Conservation (phyloP, 2,113 vertebrate genomes). For the Gymnogyps californianus region DNA sequence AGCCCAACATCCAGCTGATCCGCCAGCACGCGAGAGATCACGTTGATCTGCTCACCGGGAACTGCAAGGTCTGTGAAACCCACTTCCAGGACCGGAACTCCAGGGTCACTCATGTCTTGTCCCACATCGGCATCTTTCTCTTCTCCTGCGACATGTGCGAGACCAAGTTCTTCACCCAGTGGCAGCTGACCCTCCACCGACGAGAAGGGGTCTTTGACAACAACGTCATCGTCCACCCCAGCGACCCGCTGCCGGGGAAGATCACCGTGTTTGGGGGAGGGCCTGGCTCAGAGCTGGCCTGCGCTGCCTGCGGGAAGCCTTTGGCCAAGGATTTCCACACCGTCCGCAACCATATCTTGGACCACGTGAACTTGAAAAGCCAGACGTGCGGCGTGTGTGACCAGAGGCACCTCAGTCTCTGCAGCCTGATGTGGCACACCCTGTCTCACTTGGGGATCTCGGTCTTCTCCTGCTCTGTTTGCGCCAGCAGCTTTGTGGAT, state of each 20-base stretch:
- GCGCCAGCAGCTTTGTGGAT: constrained; percentile 88
- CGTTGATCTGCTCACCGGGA: constrained; percentile 80
- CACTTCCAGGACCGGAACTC: constrained; percentile 85
- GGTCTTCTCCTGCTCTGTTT: constrained; percentile 89
- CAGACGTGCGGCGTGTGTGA: constrained; percentile 86
- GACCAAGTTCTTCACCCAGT: constrained; percentile 88
- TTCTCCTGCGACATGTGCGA: constrained; percentile 95
- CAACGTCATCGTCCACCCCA: constrained; percentile 78
- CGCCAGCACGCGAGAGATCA: constrained; percentile 85
- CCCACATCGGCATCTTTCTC: constrained; percentile 90
- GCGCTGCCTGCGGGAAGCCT: constrained; percentile 80
- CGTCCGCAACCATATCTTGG: constrained; percentile 84
- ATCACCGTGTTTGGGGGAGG: constrained; percentile 54
- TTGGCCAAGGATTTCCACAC: constrained; percentile 88
- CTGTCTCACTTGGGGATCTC: constrained; percentile 86
- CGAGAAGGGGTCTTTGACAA: constrained; percentile 80
- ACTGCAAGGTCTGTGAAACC: constrained; percentile 85
- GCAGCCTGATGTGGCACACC: constrained; percentile 91
- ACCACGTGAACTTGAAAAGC: constrained; percentile 84
- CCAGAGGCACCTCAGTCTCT: constrained; percentile 83
- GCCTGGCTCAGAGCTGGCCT: constrained; percentile 74
- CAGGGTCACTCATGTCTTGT: constrained; percentile 81
- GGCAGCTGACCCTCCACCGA: constrained; percentile 87
- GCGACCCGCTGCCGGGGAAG: constrained; percentile 64
- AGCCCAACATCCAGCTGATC: constrained; percentile 83